A percentile compares a stretch with the other conserved stretches of the same genome.
Evolutionary conservation across 2,113 vertebrate species (phyloP).

Genomic region (Centropus bengalensis): DNA sequence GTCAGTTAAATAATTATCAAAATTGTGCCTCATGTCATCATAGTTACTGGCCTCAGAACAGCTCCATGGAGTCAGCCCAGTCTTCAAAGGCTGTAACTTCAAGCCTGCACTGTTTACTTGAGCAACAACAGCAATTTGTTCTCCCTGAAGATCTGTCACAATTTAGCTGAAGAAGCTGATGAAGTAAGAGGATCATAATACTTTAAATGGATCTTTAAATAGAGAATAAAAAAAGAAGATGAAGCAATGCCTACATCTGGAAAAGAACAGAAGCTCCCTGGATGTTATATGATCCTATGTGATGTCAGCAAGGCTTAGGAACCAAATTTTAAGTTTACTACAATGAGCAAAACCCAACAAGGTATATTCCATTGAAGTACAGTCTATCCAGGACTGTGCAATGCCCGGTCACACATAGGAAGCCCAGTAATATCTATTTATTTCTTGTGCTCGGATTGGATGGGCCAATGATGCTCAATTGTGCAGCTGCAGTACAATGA

Average conservation of each 20-base stretch:
- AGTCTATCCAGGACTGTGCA: not conserved
- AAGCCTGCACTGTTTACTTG: not conserved
- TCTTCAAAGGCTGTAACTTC: not conserved
- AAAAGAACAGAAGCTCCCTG: not conserved
- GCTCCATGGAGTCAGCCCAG: not conserved
- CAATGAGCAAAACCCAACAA: not conserved
- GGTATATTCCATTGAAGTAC: rapidly evolving
- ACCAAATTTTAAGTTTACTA: not conserved
- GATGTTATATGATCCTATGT: not conserved
- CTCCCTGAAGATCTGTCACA: not conserved
- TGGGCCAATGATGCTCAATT: not conserved
- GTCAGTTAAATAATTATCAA: not conserved
- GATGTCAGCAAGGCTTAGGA: not conserved
- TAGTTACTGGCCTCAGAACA: not conserved
- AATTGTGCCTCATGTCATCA: not conserved
- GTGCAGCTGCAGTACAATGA: not conserved
- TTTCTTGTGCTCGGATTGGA: not conserved
- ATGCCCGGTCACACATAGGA: not conserved
- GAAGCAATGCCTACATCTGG: not conserved
- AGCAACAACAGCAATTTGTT: not conserved
- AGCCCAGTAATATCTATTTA: not conserved
- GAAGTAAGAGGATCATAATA: not conserved
- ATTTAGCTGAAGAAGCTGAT: not conserved
- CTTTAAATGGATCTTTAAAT: not conserved
- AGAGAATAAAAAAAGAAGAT: not conserved